These are phyloP conservation scores for Synaphobranchus kaupii DNA, from an alignment of 2,797 vertebrate species.

Conservation along the genomic window DNA sequence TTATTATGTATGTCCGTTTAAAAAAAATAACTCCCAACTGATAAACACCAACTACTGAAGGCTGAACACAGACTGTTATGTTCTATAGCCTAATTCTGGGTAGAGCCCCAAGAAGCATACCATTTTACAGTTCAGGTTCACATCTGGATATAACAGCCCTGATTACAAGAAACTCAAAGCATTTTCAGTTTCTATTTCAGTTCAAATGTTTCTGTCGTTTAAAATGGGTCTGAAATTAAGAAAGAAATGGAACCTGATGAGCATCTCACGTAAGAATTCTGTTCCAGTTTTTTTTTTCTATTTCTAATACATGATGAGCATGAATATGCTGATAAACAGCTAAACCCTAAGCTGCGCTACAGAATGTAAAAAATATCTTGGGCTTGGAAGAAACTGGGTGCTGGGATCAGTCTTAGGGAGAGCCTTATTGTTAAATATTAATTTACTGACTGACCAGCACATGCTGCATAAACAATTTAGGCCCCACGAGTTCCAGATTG, in stretches of 20 bases:
- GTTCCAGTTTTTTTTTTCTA: neutral
- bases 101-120: neutral
- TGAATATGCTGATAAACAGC: neutral
- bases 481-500: slow-evolving; percentile 32
- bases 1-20: neutral
- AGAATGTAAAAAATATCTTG: neutral
- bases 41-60: neutral
- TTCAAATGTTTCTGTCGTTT: neutral
- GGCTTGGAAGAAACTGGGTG: neutral
- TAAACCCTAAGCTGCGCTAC: neutral
- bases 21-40: neutral
- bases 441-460: neutral
- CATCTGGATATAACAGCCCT: neutral
- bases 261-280: too few relatives aligned
- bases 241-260: neutral
- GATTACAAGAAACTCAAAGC: neutral
- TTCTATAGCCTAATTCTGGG: neutral
- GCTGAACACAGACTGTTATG: neutral
- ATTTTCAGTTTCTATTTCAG: neutral
- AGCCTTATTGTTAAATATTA: neutral
- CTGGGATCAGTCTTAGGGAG: neutral
- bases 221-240: neutral
- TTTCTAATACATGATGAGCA: neutral
- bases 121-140: neutral
- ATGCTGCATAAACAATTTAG: neutral